Conservation (phyloP, 2,888 invertebrate species). For the Phortica okadai region DNA sequence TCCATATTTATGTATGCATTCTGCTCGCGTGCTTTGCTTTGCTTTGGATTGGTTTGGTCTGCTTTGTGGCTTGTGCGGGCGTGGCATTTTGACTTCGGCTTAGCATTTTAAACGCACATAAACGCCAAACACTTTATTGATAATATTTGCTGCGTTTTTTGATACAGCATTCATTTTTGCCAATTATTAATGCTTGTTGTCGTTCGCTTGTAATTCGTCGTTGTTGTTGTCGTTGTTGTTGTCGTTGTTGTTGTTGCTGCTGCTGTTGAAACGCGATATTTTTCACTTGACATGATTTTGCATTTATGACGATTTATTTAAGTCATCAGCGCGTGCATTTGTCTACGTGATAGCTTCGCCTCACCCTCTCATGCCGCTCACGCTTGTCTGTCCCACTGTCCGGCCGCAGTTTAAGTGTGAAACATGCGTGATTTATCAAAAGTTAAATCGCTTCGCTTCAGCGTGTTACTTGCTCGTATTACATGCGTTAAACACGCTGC, state of each 20-base stretch:
- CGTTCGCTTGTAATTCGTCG: slow-evolving; percentile 61
- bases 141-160: slow-evolving; percentile 59
- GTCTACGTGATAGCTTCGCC: neutral
- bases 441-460: slow-evolving; percentile 14
- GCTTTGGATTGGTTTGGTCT: neutral
- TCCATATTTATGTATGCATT: slow-evolving; percentile 13
- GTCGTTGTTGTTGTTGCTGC: slow-evolving; percentile 53
- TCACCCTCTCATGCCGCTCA: neutral
- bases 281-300: slow-evolving; percentile 34
- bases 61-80: slow-evolving; percentile 11
- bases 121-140: slow-evolving; percentile 56
- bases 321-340: slow-evolving; percentile 21
- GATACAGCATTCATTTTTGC: slow-evolving; percentile 59
- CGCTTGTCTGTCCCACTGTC: neutral
- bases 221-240: slow-evolving; percentile 48
- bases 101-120: slow-evolving; percentile 53
- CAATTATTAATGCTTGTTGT: slow-evolving; percentile 66
- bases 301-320: slow-evolving; percentile 32
- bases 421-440: slow-evolving; percentile 20
- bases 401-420: neutral
- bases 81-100: slow-evolving; percentile 50
- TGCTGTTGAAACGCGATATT: slow-evolving; percentile 59
- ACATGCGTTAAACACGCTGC: slow-evolving; percentile 59
- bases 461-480: slow-evolving; percentile 24
- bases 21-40: neutral